Evolutionary conservation across 2,113 vertebrate species (phyloP).

Genomic region (Pedionomus torquatus): DNA sequence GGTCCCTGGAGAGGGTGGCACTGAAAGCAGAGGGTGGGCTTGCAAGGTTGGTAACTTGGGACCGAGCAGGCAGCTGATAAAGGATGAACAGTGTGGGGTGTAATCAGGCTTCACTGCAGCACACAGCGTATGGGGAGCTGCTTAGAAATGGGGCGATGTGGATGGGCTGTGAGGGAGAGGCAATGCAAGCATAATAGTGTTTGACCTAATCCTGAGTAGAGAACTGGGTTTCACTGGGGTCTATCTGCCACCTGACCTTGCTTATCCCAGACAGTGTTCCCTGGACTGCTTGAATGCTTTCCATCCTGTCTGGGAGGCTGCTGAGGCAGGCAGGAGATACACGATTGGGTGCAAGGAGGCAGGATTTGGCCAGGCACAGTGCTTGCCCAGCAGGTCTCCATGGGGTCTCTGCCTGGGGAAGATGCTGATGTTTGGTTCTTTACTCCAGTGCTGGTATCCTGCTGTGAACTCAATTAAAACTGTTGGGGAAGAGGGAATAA

Average conservation of each 20-base stretch:
- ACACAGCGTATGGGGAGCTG: not conserved
- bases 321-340: not conserved
- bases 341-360: not conserved
- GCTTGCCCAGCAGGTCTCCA: not conserved
- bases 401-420: not conserved
- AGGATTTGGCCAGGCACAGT: not conserved
- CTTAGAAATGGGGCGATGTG: not conserved
- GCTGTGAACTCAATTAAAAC: constrained; percentile 55
- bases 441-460: not conserved
- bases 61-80: no score
- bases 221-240: not conserved
- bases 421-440: not conserved
- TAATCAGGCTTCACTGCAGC: not conserved
- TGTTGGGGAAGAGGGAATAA: constrained; percentile 3
- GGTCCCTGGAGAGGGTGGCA: not conserved
- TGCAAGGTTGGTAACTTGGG: accelerated
- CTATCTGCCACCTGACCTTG: not conserved
- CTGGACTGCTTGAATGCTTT: not conserved
- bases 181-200: not conserved
- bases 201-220: not conserved
- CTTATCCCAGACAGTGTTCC: not conserved
- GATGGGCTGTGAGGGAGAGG: not conserved
- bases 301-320: not conserved
- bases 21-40: not conserved
- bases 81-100: not conserved